These are phyloP conservation scores for Megathymus violae DNA, from an alignment of 1,140 invertebrate species.

Conservation along the genomic window DNA sequence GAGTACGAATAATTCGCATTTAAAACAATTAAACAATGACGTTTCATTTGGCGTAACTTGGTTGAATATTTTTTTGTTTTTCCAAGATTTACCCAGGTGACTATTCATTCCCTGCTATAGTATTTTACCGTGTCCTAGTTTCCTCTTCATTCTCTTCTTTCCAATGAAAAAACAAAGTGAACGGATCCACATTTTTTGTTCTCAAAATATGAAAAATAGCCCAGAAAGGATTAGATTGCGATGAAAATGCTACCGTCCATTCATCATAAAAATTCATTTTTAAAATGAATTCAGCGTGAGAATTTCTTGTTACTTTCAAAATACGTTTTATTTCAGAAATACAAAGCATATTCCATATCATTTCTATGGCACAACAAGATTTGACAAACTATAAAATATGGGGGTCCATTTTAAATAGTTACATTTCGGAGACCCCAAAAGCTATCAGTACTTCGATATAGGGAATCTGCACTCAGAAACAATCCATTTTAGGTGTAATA, in stretches of 20 bases:
- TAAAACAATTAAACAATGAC: slow-evolving; percentile 52
- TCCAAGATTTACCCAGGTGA: slow-evolving; percentile 36
- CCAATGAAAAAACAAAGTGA: slow-evolving; percentile 25
- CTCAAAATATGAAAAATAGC: slow-evolving; percentile 29
- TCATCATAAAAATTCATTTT: slow-evolving; percentile 33
- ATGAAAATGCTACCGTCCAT: slow-evolving; percentile 29
- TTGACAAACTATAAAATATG: slow-evolving; percentile 20
- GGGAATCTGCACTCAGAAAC: slow-evolving; percentile 49
- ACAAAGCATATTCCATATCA: slow-evolving; percentile 25
- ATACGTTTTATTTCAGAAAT: slow-evolving; percentile 23
- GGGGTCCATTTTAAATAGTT: slow-evolving; percentile 19
- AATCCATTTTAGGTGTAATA: slow-evolving; percentile 73
- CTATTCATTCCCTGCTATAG: slow-evolving; percentile 14
- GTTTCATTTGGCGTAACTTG: slow-evolving; percentile 40
- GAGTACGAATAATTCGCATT: slow-evolving; percentile 53
- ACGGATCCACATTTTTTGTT: slow-evolving; percentile 13
- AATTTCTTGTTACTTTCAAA: slow-evolving; percentile 27
- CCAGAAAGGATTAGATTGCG: slow-evolving; percentile 32
- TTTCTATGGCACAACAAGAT: slow-evolving; percentile 7
- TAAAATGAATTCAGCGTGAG: slow-evolving; percentile 21
- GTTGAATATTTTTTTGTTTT: slow-evolving; percentile 42
- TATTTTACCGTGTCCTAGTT: slow-evolving; percentile 32
- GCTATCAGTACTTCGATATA: slow-evolving; percentile 45
- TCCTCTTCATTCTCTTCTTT: slow-evolving; percentile 23
- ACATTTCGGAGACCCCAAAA: slow-evolving; percentile 14